Base-by-base conservation (phyloP, 2,888 invertebrate species). In the Leptura quadrifasciata region DNA sequence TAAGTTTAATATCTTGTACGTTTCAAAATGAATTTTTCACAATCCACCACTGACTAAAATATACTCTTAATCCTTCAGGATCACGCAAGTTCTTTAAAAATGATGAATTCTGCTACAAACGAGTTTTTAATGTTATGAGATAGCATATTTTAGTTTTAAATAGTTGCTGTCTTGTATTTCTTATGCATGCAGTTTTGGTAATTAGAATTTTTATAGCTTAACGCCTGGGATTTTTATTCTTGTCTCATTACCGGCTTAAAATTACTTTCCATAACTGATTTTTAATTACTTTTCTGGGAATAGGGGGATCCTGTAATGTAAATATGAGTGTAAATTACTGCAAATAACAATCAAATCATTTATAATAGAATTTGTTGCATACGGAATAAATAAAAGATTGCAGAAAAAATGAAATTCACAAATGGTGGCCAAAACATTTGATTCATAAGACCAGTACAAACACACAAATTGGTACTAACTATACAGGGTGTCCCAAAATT, bases 121-220 rank as follows among this genome's bases (percentile, higher is more conserved):
- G 76, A 74, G 74, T 31, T 76, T 76, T 76, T 76, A 76, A 76
- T 76, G 74, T 70, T 21, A 21, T 17, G 39, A 69, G 69, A 69
- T 69, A 69, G 58, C 58, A 69, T 58, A 60, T 58, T 69, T 35
- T 12, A 15, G 58, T 58, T 69, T 57, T 47, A 60, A 69, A 60
- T 69, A 60, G 69, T 60, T 21, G 35, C 27, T 58, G 39, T 57
- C 55, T 69, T 58, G 58, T 57, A 21, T 39, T 58, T 60, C 69
- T 69, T 39, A 35, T 39, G n/a, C 21, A 21, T 54, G 35, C 24
- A 57, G 39, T 69, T 69, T 54, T 18, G 35, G 55, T 55, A 55
- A 69, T 69, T 69, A 57, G 69, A 60, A 69, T 69, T 60, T 58
- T 69, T 69, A 69, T 69, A 5, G 47, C 47, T 47, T 47, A n/a